Evolutionary conservation across 2,113 vertebrate genomes (phyloP).

Genomic region (Neoarius graeffei): DNA sequence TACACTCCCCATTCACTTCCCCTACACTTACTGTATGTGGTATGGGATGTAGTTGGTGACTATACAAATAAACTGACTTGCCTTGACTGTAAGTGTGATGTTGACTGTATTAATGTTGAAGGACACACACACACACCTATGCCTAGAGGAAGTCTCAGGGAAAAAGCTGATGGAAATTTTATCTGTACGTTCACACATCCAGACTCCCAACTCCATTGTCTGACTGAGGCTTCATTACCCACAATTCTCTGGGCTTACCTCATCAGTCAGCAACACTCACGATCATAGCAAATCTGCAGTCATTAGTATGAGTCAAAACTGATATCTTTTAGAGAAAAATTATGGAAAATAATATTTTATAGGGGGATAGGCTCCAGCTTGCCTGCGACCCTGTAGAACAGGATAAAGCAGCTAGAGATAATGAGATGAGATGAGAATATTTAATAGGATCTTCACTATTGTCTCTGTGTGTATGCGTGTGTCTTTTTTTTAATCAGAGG

Average conservation of each 20-base stretch:
- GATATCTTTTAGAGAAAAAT: not conserved
- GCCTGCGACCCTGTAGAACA: too few relatives aligned
- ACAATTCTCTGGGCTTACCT: not conserved
- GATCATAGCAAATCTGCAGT: not conserved
- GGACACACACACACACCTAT: constrained; percentile 18
- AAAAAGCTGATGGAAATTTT: not conserved
- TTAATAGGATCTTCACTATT: not conserved
- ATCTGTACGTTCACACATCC: constrained; percentile 28
- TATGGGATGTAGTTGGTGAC: not conserved
- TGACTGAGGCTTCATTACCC: not conserved
- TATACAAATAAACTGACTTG: too few relatives aligned
- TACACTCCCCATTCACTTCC: too few relatives aligned
- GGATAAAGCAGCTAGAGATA: too few relatives aligned
- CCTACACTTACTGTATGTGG: too few relatives aligned
- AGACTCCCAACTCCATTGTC: not conserved
- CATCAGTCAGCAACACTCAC: not conserved
- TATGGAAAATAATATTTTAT: not conserved
- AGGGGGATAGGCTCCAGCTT: too few relatives aligned
- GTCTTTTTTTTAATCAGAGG: not conserved
- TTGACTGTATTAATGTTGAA: not conserved
- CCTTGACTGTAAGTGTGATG: not conserved
- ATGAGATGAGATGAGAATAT: not conserved
- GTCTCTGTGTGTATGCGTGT: not conserved
- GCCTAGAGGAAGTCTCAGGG: not conserved
- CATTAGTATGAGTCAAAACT: not conserved